phyloP scores from a whole-genome alignment of 2,888 invertebrate genomes.

The Dolichopus griseipennis region DNA sequence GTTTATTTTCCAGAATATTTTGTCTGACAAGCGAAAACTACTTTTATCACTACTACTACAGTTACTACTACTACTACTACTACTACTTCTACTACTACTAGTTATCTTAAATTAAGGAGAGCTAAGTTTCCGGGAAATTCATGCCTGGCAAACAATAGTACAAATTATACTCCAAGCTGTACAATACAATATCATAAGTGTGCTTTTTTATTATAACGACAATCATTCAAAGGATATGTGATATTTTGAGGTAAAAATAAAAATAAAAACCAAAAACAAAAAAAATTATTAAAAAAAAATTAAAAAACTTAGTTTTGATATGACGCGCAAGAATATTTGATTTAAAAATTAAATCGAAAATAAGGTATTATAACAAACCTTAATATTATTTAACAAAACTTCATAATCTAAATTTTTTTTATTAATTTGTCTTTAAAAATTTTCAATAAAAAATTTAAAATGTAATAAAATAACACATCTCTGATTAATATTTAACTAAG shows the following conservation, averaged over 20 bases:
- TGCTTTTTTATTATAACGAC: constrained; percentile 4
- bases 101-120: constrained; percentile 1
- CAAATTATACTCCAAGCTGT: constrained; percentile 1
- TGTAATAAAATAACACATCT: too few relatives aligned
- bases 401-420: too few relatives aligned
- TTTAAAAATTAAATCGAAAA: too few relatives aligned
- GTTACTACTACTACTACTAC: background rate
- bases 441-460: too few relatives aligned
- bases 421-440: too few relatives aligned
- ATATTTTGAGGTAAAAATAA: constrained; percentile 6
- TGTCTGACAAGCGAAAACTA: constrained; percentile 3
- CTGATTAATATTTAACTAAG: too few relatives aligned
- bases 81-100: constrained; percentile 1
- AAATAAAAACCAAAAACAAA: background rate
- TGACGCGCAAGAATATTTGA: too few relatives aligned
- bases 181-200: background rate
- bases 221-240: constrained; percentile 6
- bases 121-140: constrained; percentile 1
- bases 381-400: too few relatives aligned
- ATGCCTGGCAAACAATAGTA: constrained; percentile 4
- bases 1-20: constrained; percentile 6
- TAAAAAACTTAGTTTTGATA: background rate
- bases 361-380: too few relatives aligned
- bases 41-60: background rate
- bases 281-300: background rate